phyloP scores from a whole-genome alignment of 2,888 invertebrate species.

The Drosophila mimica region DNA sequence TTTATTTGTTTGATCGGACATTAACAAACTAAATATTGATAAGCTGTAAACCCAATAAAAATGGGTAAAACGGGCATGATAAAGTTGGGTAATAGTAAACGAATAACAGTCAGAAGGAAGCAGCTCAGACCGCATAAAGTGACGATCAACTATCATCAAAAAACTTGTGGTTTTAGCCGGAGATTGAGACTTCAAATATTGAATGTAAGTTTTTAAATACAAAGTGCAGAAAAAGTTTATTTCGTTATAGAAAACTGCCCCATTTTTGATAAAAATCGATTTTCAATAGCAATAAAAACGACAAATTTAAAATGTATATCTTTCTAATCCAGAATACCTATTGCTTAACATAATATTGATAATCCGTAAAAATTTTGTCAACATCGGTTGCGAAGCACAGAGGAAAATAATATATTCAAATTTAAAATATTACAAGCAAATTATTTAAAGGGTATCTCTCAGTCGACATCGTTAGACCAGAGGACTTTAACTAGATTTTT shows the following conservation, averaged over 20 bases:
- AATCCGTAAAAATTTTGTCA: background rate
- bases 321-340: background rate
- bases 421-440: background rate
- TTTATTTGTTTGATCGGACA: conserved; percentile 33
- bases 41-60: conserved; percentile 26
- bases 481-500: conserved; percentile 14
- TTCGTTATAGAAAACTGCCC: background rate
- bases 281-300: background rate
- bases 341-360: background rate
- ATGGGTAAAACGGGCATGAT: background rate
- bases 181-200: background rate
- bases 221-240: background rate
- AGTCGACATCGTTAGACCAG: background rate
- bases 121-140: background rate
- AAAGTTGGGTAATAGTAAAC: background rate
- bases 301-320: background rate
- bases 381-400: background rate
- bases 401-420: background rate
- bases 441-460: background rate
- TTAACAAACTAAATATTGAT: conserved; percentile 71
- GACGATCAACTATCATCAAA: too few relatives aligned
- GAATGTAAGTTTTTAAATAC: background rate
- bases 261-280: background rate
- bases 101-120: too few relatives aligned
- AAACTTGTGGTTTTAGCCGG: too few relatives aligned